Evolutionary conservation across 1,140 invertebrate genomes (phyloP).

Genomic region (Lamellibrachia luymesi): DNA sequence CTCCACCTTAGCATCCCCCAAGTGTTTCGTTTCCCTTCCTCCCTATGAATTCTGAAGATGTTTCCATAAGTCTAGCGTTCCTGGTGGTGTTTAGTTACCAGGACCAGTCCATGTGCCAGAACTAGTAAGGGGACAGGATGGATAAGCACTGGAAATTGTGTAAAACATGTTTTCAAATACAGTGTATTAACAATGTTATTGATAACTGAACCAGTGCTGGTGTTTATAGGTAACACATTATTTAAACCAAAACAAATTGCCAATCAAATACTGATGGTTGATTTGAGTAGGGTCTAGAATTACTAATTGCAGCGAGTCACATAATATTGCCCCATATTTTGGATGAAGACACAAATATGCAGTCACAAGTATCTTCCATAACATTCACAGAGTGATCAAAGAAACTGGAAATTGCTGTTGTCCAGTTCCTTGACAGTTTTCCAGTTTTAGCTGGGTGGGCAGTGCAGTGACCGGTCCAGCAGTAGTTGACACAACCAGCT

Average conservation of each 20-base stretch:
- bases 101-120: background rate
- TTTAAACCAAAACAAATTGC: background rate
- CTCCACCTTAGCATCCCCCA: background rate
- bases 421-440: background rate
- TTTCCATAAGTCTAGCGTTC: conserved; percentile 48
- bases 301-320: background rate
- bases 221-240: background rate
- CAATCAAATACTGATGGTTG: background rate
- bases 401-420: background rate
- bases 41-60: background rate
- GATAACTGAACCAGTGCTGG: background rate
- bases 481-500: background rate
- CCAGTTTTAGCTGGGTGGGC: background rate
- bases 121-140: background rate
- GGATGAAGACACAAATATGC: no score
- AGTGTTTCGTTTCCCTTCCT: background rate
- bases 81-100: conserved; percentile 14
- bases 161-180: background rate
- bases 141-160: background rate
- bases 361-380: no score
- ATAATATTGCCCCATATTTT: background rate
- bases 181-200: background rate
- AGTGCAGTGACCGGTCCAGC: background rate
- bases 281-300: background rate
- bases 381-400: no score